phyloP scores from a whole-genome alignment of 2,888 invertebrate genomes.

The Lottia gigantea region DNA sequence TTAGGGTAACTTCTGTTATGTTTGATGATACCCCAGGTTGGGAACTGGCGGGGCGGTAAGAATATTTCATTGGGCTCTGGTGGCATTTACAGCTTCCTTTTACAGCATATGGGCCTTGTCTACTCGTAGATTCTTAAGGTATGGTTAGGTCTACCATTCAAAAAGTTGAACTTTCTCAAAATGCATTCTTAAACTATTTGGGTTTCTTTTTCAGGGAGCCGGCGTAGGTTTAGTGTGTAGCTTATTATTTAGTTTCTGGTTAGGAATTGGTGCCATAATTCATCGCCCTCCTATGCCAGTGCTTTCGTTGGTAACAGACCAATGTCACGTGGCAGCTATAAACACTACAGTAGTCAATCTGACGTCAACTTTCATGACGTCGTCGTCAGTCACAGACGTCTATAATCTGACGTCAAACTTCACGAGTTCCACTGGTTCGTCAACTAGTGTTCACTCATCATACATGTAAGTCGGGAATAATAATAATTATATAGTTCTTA shows the following conservation, averaged over 20 bases:
- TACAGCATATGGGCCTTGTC: too few species aligned
- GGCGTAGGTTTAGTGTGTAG: slow-evolving; percentile 38
- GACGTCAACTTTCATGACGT: slow-evolving; percentile 5
- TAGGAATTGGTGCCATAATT: slow-evolving; percentile 45
- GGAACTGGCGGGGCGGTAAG: too few species aligned
- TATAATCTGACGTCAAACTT: background rate
- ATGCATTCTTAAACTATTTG: background rate
- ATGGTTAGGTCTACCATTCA: too few species aligned
- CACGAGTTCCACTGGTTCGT: background rate
- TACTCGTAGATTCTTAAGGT: too few species aligned
- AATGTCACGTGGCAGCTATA: slow-evolving; percentile 12
- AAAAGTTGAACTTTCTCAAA: too few species aligned
- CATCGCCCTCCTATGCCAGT: slow-evolving; percentile 28
- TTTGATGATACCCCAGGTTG: too few species aligned
- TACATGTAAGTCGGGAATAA: background rate
- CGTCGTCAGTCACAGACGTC: background rate
- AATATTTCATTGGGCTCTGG: too few species aligned
- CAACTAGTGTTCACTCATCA: background rate
- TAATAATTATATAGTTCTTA: too few species aligned
- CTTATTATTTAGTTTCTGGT: slow-evolving; percentile 41
- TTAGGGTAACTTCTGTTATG: too few species aligned
- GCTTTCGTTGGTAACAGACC: slow-evolving; percentile 19
- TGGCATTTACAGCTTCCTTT: too few species aligned
- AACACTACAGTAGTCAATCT: slow-evolving; percentile 4
- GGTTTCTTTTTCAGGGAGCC: slow-evolving; percentile 40